Evolutionary conservation across 2,888 invertebrate species (phyloP), one percentile per base, ranked within the genome.

Genomic region (Andrena hattorfiana): DNA sequence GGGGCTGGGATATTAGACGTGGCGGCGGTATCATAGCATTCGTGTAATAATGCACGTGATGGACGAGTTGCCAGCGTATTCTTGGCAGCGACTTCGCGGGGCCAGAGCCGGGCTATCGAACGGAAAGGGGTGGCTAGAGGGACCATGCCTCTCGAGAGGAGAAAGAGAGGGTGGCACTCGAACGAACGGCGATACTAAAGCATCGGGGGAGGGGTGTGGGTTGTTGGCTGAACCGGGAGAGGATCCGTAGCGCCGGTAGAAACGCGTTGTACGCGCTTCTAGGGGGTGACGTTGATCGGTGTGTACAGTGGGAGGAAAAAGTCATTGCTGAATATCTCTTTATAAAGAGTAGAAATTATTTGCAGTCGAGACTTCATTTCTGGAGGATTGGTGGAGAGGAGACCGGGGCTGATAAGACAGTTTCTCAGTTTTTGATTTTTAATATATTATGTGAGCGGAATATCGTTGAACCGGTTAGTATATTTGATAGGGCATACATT

Each of bases 41-140:
- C 92, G 91, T 91, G 93, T 92, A 93, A 93, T 93, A 93, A 93
- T 91, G 91, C 89, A 68, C 77, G 88, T 93, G 93, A 93, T 91
- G 91, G 85, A 93, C 90, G 90, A 89, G 89, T 89, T 90, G 85
- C 85, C 85, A 89, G 87, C 91, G 90, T 91, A 91, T 92, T 93
- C 93, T 93, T 94, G 94, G 94, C 93, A 93, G 89, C 84, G 82
- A 87, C 82, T 87, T 87, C 51, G 79, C 60, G 76, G 74, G 68
- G 80, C 69, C 80, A 76, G 81, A 82, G 51, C 72, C 62, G 63
- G 81, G 67, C 83, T 81, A 88, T 86, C 86, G 88, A 85, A 86
- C 70, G 79, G 77, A 84, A 69, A 75, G 66, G 63, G 69, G 62
- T 67, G 28, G 75, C 30, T 32, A 66, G 23, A 49, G 28, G 56